A percentile compares a stretch with the other conserved stretches of the same genome.
Evolutionary conservation across 2,797 vertebrate species (phyloP).

Genomic region (Luscinia luscinia): DNA sequence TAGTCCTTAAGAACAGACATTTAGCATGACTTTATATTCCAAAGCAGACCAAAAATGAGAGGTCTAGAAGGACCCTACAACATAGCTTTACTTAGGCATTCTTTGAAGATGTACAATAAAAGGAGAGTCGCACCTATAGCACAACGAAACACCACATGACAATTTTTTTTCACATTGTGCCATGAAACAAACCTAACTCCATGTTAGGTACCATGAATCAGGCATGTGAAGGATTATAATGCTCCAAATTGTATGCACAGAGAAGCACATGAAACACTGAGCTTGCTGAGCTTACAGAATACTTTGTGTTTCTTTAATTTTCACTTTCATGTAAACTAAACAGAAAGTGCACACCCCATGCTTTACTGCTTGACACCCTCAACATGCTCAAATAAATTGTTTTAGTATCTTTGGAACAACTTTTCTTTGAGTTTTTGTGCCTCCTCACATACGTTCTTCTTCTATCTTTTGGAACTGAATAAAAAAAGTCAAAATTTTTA

Average conservation of each 20-base stretch:
- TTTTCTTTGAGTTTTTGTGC: background rate
- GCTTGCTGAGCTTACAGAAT: background rate
- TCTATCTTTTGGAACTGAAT: conserved; percentile 23
- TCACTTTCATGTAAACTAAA: background rate
- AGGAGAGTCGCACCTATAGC: background rate
- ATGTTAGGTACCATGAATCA: background rate
- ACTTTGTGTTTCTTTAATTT: background rate
- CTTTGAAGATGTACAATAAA: background rate
- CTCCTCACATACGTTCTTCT: background rate
- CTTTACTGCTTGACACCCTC: background rate
- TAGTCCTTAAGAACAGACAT: background rate
- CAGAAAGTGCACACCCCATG: background rate
- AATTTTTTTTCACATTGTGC: fast-evolving
- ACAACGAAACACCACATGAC: background rate
- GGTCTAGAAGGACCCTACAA: background rate
- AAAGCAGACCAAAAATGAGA: background rate
- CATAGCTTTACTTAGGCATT: background rate
- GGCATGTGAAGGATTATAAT: background rate
- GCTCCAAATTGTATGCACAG: background rate
- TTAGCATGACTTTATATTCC: background rate
- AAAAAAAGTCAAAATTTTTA: background rate
- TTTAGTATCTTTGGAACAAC: background rate
- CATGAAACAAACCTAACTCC: background rate
- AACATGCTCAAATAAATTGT: background rate
- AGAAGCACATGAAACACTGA: background rate